A percentile compares a stretch with the other conserved stretches of the same genome.
Conservation (phyloP, 2,113 vertebrate genomes). For the Mus spicilegus region DNA sequence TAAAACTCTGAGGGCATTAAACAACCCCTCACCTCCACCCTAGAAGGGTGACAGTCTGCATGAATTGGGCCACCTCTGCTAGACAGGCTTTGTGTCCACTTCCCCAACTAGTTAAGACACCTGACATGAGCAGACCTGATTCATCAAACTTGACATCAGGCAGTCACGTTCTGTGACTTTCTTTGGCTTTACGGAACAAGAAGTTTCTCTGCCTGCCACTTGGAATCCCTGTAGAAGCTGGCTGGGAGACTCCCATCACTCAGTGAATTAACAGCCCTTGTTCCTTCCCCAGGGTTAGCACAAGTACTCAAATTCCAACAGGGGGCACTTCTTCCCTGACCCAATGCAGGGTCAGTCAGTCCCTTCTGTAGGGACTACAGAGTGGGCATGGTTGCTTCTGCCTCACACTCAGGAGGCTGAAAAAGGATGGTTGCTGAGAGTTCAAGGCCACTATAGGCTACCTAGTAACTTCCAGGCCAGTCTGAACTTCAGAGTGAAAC, state of each 20-base stretch:
- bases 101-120: background rate
- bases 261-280: background rate
- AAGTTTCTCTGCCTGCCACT: background rate
- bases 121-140: background rate
- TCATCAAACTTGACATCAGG: background rate
- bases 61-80: no score
- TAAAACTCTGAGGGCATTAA: rapidly evolving
- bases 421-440: background rate
- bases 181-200: background rate
- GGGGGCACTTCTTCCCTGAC: background rate
- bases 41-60: background rate
- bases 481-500: background rate
- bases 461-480: background rate
- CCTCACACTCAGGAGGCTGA: background rate
- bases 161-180: background rate
- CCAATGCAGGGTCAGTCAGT: background rate
- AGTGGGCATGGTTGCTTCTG: no score
- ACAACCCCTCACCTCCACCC: no score
- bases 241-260: background rate
- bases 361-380: background rate
- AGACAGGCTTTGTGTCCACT: no score
- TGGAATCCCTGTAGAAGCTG: background rate
- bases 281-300: background rate
- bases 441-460: background rate
- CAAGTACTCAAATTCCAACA: background rate